Evolutionary conservation across 2,888 invertebrate genomes (phyloP).

Genomic region (Drosophila fulvimacula): DNA sequence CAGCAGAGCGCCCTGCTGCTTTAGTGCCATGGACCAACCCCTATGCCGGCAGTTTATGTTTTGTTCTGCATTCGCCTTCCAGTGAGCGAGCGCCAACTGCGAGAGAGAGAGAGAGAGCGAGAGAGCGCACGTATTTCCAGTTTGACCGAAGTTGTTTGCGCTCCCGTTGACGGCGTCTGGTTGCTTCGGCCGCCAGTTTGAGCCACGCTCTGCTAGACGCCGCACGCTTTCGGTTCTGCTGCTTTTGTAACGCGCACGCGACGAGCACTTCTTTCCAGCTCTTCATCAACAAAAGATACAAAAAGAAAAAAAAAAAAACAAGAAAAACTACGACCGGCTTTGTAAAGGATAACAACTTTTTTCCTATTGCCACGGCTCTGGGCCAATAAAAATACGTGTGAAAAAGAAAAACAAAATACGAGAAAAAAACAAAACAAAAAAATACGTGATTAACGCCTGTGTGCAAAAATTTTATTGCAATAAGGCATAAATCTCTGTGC

Average conservation of each 20-base stretch:
- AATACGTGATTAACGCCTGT: slow-evolving; percentile 19
- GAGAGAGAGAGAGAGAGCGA: slow-evolving; percentile 20
- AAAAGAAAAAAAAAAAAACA: slow-evolving; percentile 3
- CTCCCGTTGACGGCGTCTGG: slow-evolving; percentile 38
- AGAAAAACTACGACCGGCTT: slow-evolving; percentile 42
- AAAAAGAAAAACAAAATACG: slow-evolving; percentile 1
- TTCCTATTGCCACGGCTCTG: slow-evolving; percentile 37
- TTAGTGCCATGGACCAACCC: slow-evolving; percentile 50
- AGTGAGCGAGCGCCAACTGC: slow-evolving; percentile 42
- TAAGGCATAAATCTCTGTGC: slow-evolving; percentile 49
- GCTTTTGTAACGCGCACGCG: slow-evolving; percentile 55
- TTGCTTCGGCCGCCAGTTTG: slow-evolving; percentile 73
- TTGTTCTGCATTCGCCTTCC: slow-evolving; percentile 47
- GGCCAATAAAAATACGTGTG: slow-evolving; percentile 16
- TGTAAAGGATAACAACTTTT: slow-evolving; percentile 43
- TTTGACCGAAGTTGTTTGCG: slow-evolving; percentile 26
- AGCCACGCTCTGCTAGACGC: slow-evolving; percentile 75
- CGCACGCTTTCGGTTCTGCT: slow-evolving; percentile 65
- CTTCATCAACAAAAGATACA: slow-evolving; percentile 18
- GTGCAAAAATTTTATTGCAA: slow-evolving; percentile 23
- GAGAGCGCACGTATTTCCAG: slow-evolving; percentile 40
- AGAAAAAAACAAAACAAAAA: slow-evolving; percentile 6
- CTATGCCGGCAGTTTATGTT: slow-evolving; percentile 49
- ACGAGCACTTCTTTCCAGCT: slow-evolving; percentile 48
- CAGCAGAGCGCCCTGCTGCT: slow-evolving; percentile 32